Evolutionary conservation across 2,888 invertebrate genomes (phyloP).

Genomic region (Torymus aiolomorphi): DNA sequence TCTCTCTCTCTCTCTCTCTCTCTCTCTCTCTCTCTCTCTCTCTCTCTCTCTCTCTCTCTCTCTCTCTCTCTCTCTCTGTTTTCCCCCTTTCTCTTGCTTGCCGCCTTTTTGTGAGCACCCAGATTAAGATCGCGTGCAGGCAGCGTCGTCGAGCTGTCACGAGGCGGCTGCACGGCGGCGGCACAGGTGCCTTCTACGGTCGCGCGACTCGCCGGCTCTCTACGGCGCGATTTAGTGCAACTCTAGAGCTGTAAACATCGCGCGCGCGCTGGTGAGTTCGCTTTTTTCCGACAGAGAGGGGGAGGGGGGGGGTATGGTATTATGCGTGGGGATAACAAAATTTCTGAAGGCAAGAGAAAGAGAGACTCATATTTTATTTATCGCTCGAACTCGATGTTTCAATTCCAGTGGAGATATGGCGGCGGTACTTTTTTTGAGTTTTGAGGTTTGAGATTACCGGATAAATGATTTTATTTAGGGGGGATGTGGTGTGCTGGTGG

Average conservation of each 20-base stretch:
- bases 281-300: neutral
- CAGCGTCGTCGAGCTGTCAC: constrained; percentile 14
- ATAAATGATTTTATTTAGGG: too few species aligned
- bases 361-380: constrained; percentile 56
- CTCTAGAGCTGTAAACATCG: constrained; percentile 51
- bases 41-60: constrained; percentile 6
- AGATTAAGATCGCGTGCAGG: constrained; percentile 36
- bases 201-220: neutral
- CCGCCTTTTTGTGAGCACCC: constrained; percentile 38
- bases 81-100: constrained; percentile 30
- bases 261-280: neutral
- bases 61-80: neutral
- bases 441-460: too few species aligned
- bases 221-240: constrained; percentile 52
- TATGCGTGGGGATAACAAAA: constrained; percentile 27
- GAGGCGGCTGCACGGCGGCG: neutral
- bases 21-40: constrained; percentile 16
- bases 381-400: constrained; percentile 34
- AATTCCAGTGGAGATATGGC: neutral
- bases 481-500: too few species aligned
- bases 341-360: constrained; percentile 8
- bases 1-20: neutral
- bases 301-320: neutral
- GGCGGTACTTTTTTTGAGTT: too few species aligned
- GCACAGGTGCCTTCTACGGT: constrained; percentile 21